Evolutionary conservation across 2,888 invertebrate genomes (phyloP), one percentile per base, ranked within the genome.

Genomic region (Rhagophthalmus giganteus): DNA sequence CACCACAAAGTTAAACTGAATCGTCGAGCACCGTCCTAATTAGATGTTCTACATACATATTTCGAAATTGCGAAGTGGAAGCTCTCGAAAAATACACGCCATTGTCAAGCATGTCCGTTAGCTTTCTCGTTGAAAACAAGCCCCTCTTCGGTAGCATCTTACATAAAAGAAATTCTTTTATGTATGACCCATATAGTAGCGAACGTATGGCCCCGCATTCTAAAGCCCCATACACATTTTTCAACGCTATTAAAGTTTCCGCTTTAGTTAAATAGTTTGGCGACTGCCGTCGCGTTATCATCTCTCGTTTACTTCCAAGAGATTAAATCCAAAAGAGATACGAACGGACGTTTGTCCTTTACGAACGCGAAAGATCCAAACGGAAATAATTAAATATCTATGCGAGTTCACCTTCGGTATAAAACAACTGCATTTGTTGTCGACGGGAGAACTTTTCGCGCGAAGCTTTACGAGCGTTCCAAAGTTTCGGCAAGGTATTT

Each of bases 291-390:
- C n/a, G 27, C 26, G 31, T 33, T 32, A 32, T 52, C 48, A 53
- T 53, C 53, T 42, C 26, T 35, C 53, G 42, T 48, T 48, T 53
- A 53, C 38, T 53, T 53, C 53, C 53, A 37, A 53, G 48, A 53
- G 53, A 53, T 53, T 53, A 53, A 48, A 41, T 33, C 13, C 12
- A 38, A 41, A 53, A 53, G 32, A 42, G 39, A 53, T 44, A 53
- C 42, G 26, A 24, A 25, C 27, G 47, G 42, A 50, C 47, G 52
- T 52, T 46, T 46, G 34, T 37, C 47, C 41, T 41, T 41, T 42
- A 24, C 41, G 27, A 41, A 47, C 44, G 16, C n/a, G n/a, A n/a
- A n/a, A n/a, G n/a, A n/a, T n/a, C n/a, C n/a, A n/a, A n/a, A n/a
- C n/a, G n/a, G n/a, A n/a, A n/a, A n/a, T n/a, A n/a, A n/a, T n/a